Evolutionary conservation across 2,888 invertebrate genomes (phyloP).

Genomic region (Amblyteles armatorius): DNA sequence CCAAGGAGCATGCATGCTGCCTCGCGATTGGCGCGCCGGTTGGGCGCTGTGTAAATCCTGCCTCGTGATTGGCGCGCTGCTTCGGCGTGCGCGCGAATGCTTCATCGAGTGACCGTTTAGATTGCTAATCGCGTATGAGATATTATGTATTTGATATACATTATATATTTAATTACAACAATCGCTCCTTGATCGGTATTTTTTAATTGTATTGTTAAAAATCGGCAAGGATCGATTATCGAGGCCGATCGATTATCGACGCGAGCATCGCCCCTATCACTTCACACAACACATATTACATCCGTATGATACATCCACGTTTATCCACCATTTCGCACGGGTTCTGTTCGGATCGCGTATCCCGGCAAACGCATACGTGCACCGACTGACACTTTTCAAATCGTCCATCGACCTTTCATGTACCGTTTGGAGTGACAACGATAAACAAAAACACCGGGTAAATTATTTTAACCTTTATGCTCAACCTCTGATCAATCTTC

Average conservation of each 20-base stretch:
- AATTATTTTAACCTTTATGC: not conserved
- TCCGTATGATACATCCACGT: slow-evolving; percentile 15
- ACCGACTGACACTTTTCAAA: slow-evolving; percentile 1
- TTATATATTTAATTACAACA: too few relatives aligned
- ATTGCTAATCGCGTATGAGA: too few relatives aligned
- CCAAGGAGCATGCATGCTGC: too few relatives aligned
- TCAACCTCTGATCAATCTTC: not conserved
- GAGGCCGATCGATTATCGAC: not conserved
- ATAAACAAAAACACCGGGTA: slow-evolving; percentile 7
- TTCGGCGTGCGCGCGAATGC: too few relatives aligned
- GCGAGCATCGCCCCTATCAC: not conserved
- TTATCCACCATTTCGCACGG: slow-evolving; percentile 59
- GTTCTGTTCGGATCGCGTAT: slow-evolving; percentile 21
- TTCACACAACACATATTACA: not conserved
- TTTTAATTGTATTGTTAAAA: not conserved
- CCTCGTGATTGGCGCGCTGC: too few relatives aligned
- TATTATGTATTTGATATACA: too few relatives aligned
- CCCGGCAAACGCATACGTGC: not conserved
- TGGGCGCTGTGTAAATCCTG: too few relatives aligned
- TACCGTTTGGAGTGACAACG: not conserved
- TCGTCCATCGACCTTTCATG: not conserved
- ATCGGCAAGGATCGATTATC: slow-evolving; percentile 13
- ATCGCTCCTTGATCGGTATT: too few relatives aligned
- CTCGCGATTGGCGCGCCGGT: too few relatives aligned
- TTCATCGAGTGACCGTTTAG: too few relatives aligned